Percentiles rank a stretch among this genome's conserved stretches.
These are phyloP conservation scores for Ceratoteleas bidentatus DNA, from an alignment of 1,140 invertebrate genomes.

Conservation along the genomic window DNA sequence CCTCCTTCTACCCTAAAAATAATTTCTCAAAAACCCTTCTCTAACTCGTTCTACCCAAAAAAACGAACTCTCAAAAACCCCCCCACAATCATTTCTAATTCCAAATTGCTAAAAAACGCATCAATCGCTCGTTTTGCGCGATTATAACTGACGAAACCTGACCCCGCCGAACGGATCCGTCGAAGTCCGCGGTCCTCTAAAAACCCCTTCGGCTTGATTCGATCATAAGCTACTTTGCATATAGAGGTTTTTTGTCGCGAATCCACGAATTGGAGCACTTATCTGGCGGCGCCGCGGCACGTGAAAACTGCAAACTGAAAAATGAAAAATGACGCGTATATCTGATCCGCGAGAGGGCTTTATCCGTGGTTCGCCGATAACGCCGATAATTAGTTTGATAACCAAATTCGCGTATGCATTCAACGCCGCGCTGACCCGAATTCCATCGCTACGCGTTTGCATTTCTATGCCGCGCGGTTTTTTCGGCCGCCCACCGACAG, in stretches of 20 bases:
- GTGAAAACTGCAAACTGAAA: constrained; percentile 50
- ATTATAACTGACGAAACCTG: no score
- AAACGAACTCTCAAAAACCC: no score
- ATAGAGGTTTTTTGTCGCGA: background rate
- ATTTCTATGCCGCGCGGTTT: constrained; percentile 49
- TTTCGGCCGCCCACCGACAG: constrained; percentile 13
- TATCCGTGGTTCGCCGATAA: constrained; percentile 58
- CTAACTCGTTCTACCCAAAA: no score
- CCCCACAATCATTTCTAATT: no score
- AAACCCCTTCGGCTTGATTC: background rate
- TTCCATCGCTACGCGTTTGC: constrained; percentile 46
- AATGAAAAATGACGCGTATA: constrained; percentile 51
- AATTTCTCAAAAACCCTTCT: no score
- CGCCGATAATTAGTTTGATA: constrained; percentile 65
- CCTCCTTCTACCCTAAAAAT: no score
- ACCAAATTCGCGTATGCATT: constrained; percentile 58
- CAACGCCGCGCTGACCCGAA: constrained; percentile 44
- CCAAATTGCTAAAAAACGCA: no score
- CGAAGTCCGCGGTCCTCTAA: background rate
- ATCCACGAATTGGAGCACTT: constrained; percentile 44
- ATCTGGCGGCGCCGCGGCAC: constrained; percentile 16
- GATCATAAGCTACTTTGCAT: constrained; percentile 28
- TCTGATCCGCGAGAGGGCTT: constrained; percentile 58
- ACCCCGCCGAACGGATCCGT: no score
- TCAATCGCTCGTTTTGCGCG: no score